A percentile compares a stretch with the other conserved stretches of the same genome.
phyloP scores from a whole-genome alignment of 2,888 invertebrate genomes.

The Lissonota sp. region DNA sequence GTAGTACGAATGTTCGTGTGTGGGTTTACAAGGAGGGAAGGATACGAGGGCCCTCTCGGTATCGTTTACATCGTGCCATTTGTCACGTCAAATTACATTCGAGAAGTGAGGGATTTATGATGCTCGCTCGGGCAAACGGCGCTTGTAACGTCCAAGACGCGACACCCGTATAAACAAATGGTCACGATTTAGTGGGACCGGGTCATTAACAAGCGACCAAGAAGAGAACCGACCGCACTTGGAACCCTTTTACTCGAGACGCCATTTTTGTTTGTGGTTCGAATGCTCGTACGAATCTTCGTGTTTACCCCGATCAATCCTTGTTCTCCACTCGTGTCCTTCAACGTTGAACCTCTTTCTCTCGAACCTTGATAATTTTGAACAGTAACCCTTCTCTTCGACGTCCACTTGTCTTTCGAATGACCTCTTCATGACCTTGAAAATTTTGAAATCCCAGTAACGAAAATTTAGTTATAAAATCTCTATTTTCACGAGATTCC shows the following conservation, averaged over 20 bases:
- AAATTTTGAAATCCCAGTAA: too few relatives aligned
- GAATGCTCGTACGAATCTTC: conserved; percentile 1
- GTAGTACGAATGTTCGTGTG: conserved; percentile 8
- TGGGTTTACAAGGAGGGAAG: conserved; percentile 15
- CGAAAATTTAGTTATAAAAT: too few relatives aligned
- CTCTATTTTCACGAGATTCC: too few relatives aligned
- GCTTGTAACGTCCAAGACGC: conserved; percentile 76
- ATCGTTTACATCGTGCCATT: conserved; percentile 80
- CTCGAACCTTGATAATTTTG: background rate
- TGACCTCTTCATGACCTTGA: too few relatives aligned
- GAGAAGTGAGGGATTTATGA: conserved; percentile 78
- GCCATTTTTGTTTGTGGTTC: background rate
- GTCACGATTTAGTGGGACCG: conserved; percentile 79
- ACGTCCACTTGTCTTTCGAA: too few relatives aligned
- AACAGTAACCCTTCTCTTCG: too few relatives aligned
- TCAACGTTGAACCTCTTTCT: conserved; percentile 53
- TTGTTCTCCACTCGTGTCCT: conserved; percentile 24
- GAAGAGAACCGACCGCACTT: conserved; percentile 49
- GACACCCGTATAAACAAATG: conserved; percentile 79
- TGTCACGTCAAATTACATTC: conserved; percentile 81
- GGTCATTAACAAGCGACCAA: conserved; percentile 76
- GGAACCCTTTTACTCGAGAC: conserved; percentile 22
- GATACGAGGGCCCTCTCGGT: conserved; percentile 63
- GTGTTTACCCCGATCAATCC: conserved; percentile 22
- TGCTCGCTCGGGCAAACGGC: conserved; percentile 70